Evolutionary conservation across 2,888 invertebrate genomes (phyloP), one percentile per base, ranked within the genome.

Genomic region (Kryphioiulus occultus): DNA sequence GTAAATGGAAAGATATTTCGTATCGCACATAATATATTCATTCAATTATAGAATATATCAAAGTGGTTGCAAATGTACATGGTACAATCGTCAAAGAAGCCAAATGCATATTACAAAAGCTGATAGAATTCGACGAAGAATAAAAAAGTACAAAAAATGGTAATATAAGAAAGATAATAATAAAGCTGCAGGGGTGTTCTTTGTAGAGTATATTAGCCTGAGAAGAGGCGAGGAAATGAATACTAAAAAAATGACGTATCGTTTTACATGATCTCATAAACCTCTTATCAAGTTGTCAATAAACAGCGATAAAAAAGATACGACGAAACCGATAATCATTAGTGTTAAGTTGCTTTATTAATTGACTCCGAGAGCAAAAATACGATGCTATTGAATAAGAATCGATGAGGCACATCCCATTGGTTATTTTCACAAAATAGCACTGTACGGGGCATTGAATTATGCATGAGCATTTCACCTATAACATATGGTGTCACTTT

Each of bases 241-340:
- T 68, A 22, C 26, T 26, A 68, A 26, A 68, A 47, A 68, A 68
- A 68, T 68, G 68, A 68, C 68, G 68, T 68, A 68, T 68, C 68
- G 26, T 68, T 68, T 68, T 68, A 68, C 68, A 68, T 68, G 68
- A 68, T 68, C 68, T 68, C 22, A 68, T 68, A 68, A 68, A 68
- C 68, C 68, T 68, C 68, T 68, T 68, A 68, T 68, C 68, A 68
- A 68, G 68, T 68, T 68, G 68, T 68, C 68, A 22, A 68, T 68
- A 68, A 68, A 68, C 26, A 68, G 12, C 22, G 22, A 26, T 4
- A 68, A 26, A 68, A 68, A 68, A 22, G 26, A 68, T 26, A 68
- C n/a, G 26, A 19, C 22, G 22, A 22, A 68, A 68, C 68, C 68
- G 68, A 68, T 68, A 68, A 68, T 68, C 68, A 68, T 68, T 68